Percentiles rank a stretch among this genome's conserved stretches.
Evolutionary conservation across 2,888 invertebrate species (phyloP).

Genomic region (Rhagium mordax): DNA sequence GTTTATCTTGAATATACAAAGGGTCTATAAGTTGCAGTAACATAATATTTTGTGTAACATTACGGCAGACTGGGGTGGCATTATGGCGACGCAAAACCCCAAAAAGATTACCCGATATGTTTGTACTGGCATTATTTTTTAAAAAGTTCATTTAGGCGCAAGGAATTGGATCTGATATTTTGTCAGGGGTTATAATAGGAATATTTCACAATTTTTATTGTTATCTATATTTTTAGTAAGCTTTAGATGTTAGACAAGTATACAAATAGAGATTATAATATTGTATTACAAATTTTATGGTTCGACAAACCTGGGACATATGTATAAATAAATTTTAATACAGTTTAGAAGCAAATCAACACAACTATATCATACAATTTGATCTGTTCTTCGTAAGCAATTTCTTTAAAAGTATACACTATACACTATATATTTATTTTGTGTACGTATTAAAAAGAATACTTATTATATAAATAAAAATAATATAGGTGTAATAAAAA

Average conservation of each 20-base stretch:
- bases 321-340: constrained; percentile 36
- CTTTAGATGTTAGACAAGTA: constrained; percentile 9
- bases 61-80: constrained; percentile 56
- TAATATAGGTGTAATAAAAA: too few relatives aligned
- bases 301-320: constrained; percentile 32
- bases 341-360: constrained; percentile 10
- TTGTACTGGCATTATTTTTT: constrained; percentile 60
- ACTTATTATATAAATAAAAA: too few relatives aligned
- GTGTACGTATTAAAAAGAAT: too few relatives aligned
- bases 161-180: constrained; percentile 59
- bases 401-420: neutral
- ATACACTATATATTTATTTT: neutral
- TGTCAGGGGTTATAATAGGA: constrained; percentile 42
- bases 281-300: constrained; percentile 40
- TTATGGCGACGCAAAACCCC: constrained; percentile 48
- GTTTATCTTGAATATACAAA: constrained; percentile 60
- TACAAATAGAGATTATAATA: constrained; percentile 40
- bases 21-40: constrained; percentile 56
- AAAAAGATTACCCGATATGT: constrained; percentile 60
- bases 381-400: neutral
- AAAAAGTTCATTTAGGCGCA: constrained; percentile 59
- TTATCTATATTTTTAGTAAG: constrained; percentile 30
- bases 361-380: neutral
- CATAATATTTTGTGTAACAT: constrained; percentile 65
- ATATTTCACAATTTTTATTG: constrained; percentile 41